A percentile compares a stretch with the other conserved stretches of the same genome.
These are phyloP conservation scores for Potamilus streckersoni DNA, from an alignment of 1,140 invertebrate species.

Conservation along the genomic window DNA sequence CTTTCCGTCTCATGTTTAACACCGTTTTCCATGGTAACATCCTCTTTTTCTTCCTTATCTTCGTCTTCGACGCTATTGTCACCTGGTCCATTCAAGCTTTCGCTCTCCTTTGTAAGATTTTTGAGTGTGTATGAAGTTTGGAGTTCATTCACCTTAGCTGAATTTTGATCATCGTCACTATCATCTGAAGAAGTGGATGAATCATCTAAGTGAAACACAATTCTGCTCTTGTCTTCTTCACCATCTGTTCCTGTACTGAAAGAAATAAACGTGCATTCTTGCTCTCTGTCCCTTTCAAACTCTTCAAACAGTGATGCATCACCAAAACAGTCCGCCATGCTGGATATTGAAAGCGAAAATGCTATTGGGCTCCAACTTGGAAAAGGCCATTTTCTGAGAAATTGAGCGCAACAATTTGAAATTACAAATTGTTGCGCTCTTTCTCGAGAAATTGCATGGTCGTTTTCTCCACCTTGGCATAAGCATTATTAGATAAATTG, in stretches of 20 bases:
- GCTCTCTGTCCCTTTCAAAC: slow-evolving; percentile 59
- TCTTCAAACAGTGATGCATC: slow-evolving; percentile 58
- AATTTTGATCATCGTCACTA: slow-evolving; percentile 9
- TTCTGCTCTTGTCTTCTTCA: slow-evolving; percentile 43
- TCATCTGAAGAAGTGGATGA: slow-evolving; percentile 37
- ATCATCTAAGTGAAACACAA: slow-evolving; percentile 45
- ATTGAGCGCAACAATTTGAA: no score
- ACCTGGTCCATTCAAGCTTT: background rate
- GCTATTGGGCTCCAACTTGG: no score
- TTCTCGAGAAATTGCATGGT: no score
- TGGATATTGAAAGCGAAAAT: no score
- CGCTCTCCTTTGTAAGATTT: slow-evolving; percentile 7
- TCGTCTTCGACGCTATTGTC: slow-evolving; percentile 5
- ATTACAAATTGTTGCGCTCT: no score
- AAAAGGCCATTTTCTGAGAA: no score
- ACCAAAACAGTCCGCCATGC: slow-evolving; percentile 34
- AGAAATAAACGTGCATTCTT: slow-evolving; percentile 46
- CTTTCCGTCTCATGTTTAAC: background rate
- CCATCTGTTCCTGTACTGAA: slow-evolving; percentile 40
- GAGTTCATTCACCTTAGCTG: slow-evolving; percentile 24
- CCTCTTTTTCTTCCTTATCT: slow-evolving; percentile 5
- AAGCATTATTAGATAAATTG: no score
- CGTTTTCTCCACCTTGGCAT: no score
- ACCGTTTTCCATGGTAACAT: slow-evolving; percentile 1
- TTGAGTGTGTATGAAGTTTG: background rate